Conservation (phyloP, 2,113 vertebrate genomes). For the Platanista minor region DNA sequence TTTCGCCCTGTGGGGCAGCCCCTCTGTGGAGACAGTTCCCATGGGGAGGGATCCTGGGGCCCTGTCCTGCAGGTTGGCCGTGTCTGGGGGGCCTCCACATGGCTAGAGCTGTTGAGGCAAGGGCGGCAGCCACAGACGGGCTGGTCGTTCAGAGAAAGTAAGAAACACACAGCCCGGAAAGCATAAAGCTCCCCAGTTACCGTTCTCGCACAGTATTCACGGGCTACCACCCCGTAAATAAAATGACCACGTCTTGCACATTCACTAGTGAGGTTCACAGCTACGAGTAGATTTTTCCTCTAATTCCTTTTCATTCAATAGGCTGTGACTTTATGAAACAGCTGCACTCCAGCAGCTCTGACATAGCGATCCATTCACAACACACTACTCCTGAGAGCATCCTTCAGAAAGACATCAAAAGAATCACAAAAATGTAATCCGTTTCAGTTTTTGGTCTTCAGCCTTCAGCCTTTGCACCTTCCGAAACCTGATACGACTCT, state of each 20-base stretch:
- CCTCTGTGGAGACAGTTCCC: neutral
- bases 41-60: fast-evolving
- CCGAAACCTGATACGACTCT: neutral
- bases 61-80: neutral
- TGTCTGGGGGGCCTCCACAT: fast-evolving
- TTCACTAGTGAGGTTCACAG: neutral
- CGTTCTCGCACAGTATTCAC: neutral
- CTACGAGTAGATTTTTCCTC: neutral
- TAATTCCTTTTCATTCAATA: neutral
- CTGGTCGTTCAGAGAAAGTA: neutral
- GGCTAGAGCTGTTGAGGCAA: neutral
- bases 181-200: neutral
- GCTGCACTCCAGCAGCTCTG: neutral
- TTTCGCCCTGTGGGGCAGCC: too few relatives aligned
- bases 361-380: neutral
- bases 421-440: neutral
- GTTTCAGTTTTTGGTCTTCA: neutral
- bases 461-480: neutral
- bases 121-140: too few relatives aligned
- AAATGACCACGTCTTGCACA: fast-evolving
- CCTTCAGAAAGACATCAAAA: neutral
- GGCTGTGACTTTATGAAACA: neutral
- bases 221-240: neutral
- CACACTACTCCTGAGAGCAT: neutral
- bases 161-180: neutral